Percentiles rank a stretch among this genome's conserved stretches.
phyloP scores from a whole-genome alignment of 2,797 vertebrate genomes.

The Poeciliopsis infans region DNA sequence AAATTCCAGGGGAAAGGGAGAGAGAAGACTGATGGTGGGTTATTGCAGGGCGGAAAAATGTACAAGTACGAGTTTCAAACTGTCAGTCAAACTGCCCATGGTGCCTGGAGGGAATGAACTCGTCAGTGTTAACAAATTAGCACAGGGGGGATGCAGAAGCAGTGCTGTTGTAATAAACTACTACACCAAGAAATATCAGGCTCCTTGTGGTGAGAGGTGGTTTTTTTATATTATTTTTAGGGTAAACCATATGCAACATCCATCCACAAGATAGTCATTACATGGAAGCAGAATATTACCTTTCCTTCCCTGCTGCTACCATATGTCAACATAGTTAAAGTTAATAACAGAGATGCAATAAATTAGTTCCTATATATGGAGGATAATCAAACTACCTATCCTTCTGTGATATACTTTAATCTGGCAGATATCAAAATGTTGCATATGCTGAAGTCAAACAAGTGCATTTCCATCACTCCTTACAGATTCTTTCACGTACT shows the following conservation, averaged over 20 bases:
- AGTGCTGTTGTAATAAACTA: constrained; percentile 28
- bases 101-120: constrained; percentile 58
- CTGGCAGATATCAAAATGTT: constrained; percentile 45
- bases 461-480: constrained; percentile 38
- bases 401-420: constrained; percentile 21
- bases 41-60: constrained; percentile 31
- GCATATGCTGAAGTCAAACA: constrained; percentile 29
- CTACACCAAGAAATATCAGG: constrained; percentile 8
- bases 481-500: constrained; percentile 60
- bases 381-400: constrained; percentile 39
- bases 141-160: constrained; percentile 31
- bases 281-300: constrained; percentile 5
- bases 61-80: constrained; percentile 44
- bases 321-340: constrained; percentile 47
- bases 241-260: constrained; percentile 6
- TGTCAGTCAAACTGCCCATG: constrained; percentile 65
- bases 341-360: constrained; percentile 65
- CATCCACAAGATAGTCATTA: constrained; percentile 23
- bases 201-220: constrained; percentile 11
- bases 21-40: constrained; percentile 51
- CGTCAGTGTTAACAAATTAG: constrained; percentile 67
- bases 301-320: constrained; percentile 21
- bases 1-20: constrained; percentile 51
- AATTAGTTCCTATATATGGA: constrained; percentile 41
- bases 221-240: not conserved